Evolutionary conservation across 1,140 invertebrate species (phyloP).

Genomic region (Drosophila virilis): DNA sequence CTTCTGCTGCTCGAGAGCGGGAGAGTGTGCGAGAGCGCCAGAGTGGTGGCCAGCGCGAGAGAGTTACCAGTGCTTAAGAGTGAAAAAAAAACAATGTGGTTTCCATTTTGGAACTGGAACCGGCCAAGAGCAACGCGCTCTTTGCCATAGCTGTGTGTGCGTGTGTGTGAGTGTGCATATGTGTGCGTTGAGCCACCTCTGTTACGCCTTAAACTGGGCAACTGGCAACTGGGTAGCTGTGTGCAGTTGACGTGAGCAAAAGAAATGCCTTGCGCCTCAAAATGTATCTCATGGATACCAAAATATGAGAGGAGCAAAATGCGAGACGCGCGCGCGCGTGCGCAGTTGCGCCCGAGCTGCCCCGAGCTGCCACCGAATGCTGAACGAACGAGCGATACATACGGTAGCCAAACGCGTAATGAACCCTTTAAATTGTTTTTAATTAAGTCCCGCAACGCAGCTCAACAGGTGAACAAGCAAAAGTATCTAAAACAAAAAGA

Average conservation of each 20-base stretch:
- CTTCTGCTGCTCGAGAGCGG: constrained; percentile 7
- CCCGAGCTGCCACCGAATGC: constrained; percentile 1
- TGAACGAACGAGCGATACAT: constrained; percentile 35
- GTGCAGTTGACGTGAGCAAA: constrained; percentile 72
- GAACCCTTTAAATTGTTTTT: constrained; percentile 83
- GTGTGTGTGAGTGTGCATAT: constrained; percentile 32
- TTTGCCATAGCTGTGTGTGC: constrained; percentile 1
- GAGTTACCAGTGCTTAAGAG: constrained; percentile 1
- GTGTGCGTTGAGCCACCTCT: constrained; percentile 64
- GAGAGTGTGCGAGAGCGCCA: not conserved
- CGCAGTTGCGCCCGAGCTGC: constrained; percentile 21
- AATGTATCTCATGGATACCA: constrained; percentile 77
- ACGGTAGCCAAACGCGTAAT: constrained; percentile 80
- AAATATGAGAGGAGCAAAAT: constrained; percentile 56
- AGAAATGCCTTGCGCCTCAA: constrained; percentile 64
- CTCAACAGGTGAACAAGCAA: constrained; percentile 56
- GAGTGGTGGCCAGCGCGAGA: not conserved
- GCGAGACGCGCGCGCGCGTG: constrained; percentile 29
- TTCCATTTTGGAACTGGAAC: constrained; percentile 74
- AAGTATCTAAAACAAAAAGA: constrained; percentile 13
- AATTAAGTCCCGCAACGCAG: constrained; percentile 68
- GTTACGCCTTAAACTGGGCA: constrained; percentile 65
- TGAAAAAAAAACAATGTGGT: constrained; percentile 12
- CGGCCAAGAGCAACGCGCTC: constrained; percentile 39
- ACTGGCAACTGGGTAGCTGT: constrained; percentile 39